Base-by-base conservation (phyloP, 2,888 invertebrate genomes). In the Mycalesis mineus region DNA sequence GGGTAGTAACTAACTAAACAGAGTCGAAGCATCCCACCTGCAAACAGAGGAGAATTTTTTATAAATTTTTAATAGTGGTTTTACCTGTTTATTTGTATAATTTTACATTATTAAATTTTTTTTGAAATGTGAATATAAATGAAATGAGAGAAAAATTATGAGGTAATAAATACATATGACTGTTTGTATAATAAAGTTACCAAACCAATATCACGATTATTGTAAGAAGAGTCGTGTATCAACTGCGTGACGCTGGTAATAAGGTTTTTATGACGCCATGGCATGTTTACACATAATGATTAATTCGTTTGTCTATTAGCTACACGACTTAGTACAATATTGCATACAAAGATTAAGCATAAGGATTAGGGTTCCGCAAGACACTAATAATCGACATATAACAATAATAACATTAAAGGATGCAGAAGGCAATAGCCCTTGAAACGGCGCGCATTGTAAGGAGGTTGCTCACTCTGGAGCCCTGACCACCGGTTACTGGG, bases 251-350 rank as follows among this genome's bases (percentile, higher is more conserved):
- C 39, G 29, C 15, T 31, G 39, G 29, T 50, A 50, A 31, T 51
- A 14, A 51, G 40, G 29, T 40, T 49, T 41, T 40, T 51, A 29
- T 41, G 29, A 51, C 50, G 50, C 50, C 50, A 51, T 29, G 13
- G 28, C 28, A 37, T 22, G 49, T 7, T 37, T 5, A 2, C 22
- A 22, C 22, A n/a, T 28, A 28, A 49, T 28, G 37, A 31, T 47
- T 33, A 33, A 33, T 47, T 15, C 33, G 7, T 44, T 28, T 22
- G 22, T 28, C 14, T 39, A n/a, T 14, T 14, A 39, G 0, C 2
- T n/a, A n/a, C 5, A n/a, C 4, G 7, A 37, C 2, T 11, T 3
- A 13, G 14, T 14, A 14, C 14, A 14, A 14, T n/a, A 39, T 39
- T 14, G 7, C 2, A 36, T 36, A 4, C 11, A 36, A 11, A 2